These are phyloP conservation scores for Andrena trimmerana DNA, from an alignment of 2,888 invertebrate genomes.

Conservation along the genomic window DNA sequence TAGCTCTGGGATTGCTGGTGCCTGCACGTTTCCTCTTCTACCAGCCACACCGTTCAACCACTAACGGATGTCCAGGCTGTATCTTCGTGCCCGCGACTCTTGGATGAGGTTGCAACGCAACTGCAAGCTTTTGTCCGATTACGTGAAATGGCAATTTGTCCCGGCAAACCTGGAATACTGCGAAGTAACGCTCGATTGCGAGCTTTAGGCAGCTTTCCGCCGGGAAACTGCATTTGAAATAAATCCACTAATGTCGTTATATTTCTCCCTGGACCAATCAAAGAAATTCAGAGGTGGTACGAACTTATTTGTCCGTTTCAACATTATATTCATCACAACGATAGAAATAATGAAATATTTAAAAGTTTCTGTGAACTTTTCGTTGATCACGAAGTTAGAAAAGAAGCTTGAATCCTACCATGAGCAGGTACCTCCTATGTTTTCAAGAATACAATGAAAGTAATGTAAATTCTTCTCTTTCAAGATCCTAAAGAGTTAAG, in stretches of 20 bases:
- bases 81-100: slow-evolving; percentile 48
- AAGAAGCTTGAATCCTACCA: too few species aligned
- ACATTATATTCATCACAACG: not conserved
- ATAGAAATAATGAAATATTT: not conserved
- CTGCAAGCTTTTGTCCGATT: slow-evolving; percentile 28
- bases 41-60: slow-evolving; percentile 58
- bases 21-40: slow-evolving; percentile 55
- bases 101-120: slow-evolving; percentile 48
- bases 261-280: not conserved
- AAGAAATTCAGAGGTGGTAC: not conserved
- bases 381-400: too few species aligned
- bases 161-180: slow-evolving; percentile 19
- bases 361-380: too few species aligned
- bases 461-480: not conserved
- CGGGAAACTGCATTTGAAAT: slow-evolving; percentile 21
- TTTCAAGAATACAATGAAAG: not conserved
- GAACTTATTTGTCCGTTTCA: not conserved
- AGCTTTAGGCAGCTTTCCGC: not conserved
- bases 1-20: slow-evolving; percentile 75
- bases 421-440: not conserved
- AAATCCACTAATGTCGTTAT: slow-evolving; percentile 28
- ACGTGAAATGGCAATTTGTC: slow-evolving; percentile 36
- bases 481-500: not conserved
- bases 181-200: slow-evolving; percentile 9
- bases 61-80: slow-evolving; percentile 60